phyloP scores from a whole-genome alignment of 2,888 invertebrate genomes.

The Oeneis ivallda region DNA sequence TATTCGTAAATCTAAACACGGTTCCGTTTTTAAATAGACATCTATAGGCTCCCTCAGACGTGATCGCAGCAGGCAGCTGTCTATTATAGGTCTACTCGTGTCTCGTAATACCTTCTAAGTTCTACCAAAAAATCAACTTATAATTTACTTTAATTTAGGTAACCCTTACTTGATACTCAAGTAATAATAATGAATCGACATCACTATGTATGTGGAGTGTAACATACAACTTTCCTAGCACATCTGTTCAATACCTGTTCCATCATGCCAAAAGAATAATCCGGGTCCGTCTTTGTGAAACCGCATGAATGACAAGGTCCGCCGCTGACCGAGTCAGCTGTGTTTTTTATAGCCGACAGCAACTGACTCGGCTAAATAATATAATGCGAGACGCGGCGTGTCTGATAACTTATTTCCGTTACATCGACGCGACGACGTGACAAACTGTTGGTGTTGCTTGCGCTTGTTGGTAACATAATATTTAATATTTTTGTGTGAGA shows the following conservation, averaged over 20 bases:
- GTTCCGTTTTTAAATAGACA: too few species aligned
- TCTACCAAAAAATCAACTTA: too few species aligned
- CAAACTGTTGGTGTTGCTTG: conserved; percentile 32
- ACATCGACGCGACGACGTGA: conserved; percentile 56
- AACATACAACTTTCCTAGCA: conserved; percentile 16
- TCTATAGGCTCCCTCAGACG: too few species aligned
- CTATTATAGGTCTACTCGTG: too few species aligned
- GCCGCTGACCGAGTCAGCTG: conserved; percentile 56
- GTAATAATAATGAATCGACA: conserved; percentile 23
- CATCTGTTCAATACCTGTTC: conserved; percentile 74
- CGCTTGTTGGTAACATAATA: conserved; percentile 3
- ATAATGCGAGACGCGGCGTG: conserved; percentile 51
- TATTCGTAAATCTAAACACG: too few species aligned
- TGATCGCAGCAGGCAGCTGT: too few species aligned
- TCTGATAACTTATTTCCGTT: conserved; percentile 77
- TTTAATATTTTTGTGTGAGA: background rate
- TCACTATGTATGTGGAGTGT: background rate
- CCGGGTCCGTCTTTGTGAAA: conserved; percentile 69
- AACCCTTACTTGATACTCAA: too few species aligned
- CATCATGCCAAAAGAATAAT: conserved; percentile 70
- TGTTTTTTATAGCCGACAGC: conserved; percentile 48
- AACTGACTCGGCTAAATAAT: conserved; percentile 37
- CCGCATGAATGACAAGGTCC: conserved; percentile 62
- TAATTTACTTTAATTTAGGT: too few species aligned
- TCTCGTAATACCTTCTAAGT: too few species aligned